Conservation (phyloP, 2,888 invertebrate genomes). For the Pogonocherus hispidulus region DNA sequence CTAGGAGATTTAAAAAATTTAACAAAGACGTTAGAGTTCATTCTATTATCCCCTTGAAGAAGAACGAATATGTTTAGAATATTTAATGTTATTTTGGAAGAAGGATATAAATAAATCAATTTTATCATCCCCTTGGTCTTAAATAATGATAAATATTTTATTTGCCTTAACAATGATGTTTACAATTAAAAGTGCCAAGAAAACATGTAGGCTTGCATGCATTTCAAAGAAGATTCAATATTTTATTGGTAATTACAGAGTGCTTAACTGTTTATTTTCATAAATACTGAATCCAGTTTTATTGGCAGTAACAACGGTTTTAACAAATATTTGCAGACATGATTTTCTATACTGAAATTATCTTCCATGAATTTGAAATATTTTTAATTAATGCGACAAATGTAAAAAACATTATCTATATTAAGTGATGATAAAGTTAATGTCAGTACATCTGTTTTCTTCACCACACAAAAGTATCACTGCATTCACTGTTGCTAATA, state of each 20-base stretch:
- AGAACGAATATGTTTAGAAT: background rate
- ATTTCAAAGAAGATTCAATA: constrained; percentile 30
- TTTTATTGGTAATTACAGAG: constrained; percentile 26
- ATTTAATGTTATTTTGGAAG: background rate
- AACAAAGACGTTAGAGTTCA: too few relatives aligned
- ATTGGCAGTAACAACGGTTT: constrained; percentile 21
- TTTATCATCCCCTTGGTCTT: background rate
- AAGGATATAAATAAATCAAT: background rate
- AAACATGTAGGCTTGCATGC: constrained; percentile 16
- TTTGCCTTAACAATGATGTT: constrained; percentile 19
- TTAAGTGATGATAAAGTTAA: too few relatives aligned
- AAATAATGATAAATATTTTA: constrained; percentile 19
- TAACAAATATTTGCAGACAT: constrained; percentile 25
- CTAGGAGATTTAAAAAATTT: too few relatives aligned
- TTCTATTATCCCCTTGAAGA: too few relatives aligned
- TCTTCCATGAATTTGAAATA: background rate
- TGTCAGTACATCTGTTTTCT: too few relatives aligned
- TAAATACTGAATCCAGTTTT: constrained; percentile 26
- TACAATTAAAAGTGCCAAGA: constrained; percentile 6
- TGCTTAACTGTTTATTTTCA: constrained; percentile 24
- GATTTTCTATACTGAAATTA: background rate
- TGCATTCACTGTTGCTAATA: too few relatives aligned
- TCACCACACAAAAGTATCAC: too few relatives aligned
- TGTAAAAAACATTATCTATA: too few relatives aligned
- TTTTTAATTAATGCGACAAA: too few relatives aligned